A percentile compares a stretch with the other conserved stretches of the same genome.
Evolutionary conservation across 2,888 invertebrate genomes (phyloP).

Genomic region (Drosophila cognata): DNA sequence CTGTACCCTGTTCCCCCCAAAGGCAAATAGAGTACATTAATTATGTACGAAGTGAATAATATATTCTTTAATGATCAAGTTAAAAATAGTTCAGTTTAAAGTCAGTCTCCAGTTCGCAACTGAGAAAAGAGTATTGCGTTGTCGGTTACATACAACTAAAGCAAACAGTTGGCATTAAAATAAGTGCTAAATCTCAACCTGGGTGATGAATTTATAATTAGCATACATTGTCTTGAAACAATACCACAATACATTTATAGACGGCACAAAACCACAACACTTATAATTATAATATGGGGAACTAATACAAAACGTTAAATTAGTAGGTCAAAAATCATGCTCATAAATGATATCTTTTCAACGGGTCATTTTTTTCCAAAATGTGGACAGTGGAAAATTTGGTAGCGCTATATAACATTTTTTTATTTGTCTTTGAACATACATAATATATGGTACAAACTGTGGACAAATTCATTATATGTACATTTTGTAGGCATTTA

Average conservation of each 20-base stretch:
- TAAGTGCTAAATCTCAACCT: background rate
- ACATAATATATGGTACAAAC: background rate
- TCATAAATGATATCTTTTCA: background rate
- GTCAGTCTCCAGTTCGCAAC: background rate
- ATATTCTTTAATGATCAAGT: background rate
- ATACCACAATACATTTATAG: background rate
- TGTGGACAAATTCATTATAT: background rate
- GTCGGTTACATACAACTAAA: background rate
- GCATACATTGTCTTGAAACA: background rate
- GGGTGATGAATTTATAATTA: constrained; percentile 1
- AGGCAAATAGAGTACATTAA: background rate
- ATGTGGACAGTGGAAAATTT: background rate
- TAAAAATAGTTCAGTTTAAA: background rate
- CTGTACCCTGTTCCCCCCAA: background rate
- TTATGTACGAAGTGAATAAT: background rate
- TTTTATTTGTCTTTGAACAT: background rate
- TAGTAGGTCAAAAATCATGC: background rate
- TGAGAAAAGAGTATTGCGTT: background rate
- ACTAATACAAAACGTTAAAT: background rate
- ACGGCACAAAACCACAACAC: background rate
- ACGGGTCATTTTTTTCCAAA: background rate
- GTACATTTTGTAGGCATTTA: background rate
- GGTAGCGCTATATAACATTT: background rate
- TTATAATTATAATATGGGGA: background rate
- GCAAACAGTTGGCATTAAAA: background rate